Conservation (phyloP, 2,888 invertebrate species). For the Amphiduros pacificus region DNA sequence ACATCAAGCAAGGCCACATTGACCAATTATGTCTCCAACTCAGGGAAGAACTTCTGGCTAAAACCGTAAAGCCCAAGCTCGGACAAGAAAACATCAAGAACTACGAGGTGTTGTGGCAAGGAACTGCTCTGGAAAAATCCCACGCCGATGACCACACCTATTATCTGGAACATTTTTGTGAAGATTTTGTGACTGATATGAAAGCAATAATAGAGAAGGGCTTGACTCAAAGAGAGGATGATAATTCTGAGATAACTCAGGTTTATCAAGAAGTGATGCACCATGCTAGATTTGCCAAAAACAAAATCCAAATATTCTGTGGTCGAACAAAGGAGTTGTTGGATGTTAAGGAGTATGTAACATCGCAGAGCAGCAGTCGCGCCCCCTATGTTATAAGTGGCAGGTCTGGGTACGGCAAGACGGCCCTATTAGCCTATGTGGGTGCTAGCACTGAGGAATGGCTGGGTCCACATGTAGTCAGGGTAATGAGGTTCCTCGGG, state of each 20-base stretch:
- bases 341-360: constrained; percentile 12
- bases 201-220: neutral
- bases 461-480: constrained; percentile 18
- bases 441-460: constrained; percentile 8
- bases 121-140: constrained; percentile 15
- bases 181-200: constrained; percentile 22
- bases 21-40: neutral
- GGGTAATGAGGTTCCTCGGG: constrained; percentile 35
- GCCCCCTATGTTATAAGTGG: constrained; percentile 24
- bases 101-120: constrained; percentile 21
- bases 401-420: constrained; percentile 31
- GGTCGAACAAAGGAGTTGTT: constrained; percentile 23
- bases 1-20: constrained; percentile 6
- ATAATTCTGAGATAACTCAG: neutral
- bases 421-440: constrained; percentile 24
- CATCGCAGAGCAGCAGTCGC: neutral
- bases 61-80: neutral
- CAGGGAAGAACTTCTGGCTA: constrained; percentile 4
- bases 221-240: neutral
- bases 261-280: constrained; percentile 24
- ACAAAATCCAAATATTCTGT: constrained; percentile 25
- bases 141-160: constrained; percentile 3
- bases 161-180: constrained; percentile 19
- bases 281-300: constrained; percentile 21
- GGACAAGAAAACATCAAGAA: neutral